Base-by-base conservation (phyloP, 2,888 invertebrate species). In the Drosophila mimica region DNA sequence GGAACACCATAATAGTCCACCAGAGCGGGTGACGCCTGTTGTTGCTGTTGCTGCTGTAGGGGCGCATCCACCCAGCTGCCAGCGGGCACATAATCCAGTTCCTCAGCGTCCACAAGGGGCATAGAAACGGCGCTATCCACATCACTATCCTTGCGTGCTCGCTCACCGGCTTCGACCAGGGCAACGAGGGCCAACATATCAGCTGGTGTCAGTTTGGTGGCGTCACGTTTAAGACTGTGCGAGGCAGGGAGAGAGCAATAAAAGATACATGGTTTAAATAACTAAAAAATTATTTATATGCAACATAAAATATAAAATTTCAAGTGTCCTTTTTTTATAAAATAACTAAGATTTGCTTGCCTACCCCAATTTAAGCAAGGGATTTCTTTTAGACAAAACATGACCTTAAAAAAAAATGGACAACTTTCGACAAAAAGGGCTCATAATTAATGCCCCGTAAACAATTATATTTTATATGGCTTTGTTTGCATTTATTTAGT, bases 171-270 rank as follows among this genome's bases (percentile, higher is more conserved):
- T 67, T 93, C 93, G 25, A 93, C 93, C 15, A 93, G 77, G 20
- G 93, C 93, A 25, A 93, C 92, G 51, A 93, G 76, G 9, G 93
- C 93, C 74, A 93, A 66, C 92, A 93, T 92, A 82, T 93, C 93
- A 53, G 93, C 93, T 20, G 93, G 93, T 17, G 93, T 92, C 38
- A 93, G 69, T 69, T 93, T 92, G 46, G 93, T 92, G 25, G 92
- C 91, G 69, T 93, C 93, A 30, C 93, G 92, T 65, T 93, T 93
- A 0, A 92, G 84, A 51, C 92, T 93, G 40, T 92, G 48, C 5
- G 1, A 0, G 17, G 11, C 17, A 28, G 11, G 30, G 1, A 15
- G n/a, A 11, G 0, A 11, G 28, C 17, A 20, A 11, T 7, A 1
- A 63, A 48, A 30, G 0, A 38, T 48, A 17, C 11, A 34, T 34